Percentiles rank a stretch among this genome's conserved stretches.
Conservation (phyloP, 2,113 vertebrate genomes). For the Amia ocellicauda region DNA sequence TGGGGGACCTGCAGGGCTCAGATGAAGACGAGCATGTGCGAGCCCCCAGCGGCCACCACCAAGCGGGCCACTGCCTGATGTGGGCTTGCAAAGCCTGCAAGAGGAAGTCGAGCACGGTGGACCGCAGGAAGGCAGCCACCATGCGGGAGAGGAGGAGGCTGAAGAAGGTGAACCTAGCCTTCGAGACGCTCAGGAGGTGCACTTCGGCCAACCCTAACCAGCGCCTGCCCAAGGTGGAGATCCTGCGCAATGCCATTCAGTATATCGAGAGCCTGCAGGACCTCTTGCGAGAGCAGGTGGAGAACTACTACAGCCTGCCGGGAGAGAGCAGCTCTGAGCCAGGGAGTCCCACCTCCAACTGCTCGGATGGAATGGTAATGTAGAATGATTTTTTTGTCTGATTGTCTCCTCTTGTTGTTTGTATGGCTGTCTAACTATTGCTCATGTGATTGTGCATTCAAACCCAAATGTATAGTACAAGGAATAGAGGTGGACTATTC, state of each 20-base stretch:
- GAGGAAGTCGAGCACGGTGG: constrained; percentile 85
- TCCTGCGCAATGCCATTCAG: constrained; percentile 93
- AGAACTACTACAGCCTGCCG: constrained; percentile 80
- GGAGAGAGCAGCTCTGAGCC: constrained; percentile 84
- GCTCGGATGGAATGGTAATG: constrained; percentile 90
- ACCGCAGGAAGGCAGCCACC: constrained; percentile 88
- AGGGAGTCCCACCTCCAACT: constrained; percentile 84
- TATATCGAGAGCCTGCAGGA: constrained; percentile 96
- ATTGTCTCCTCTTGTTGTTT: too few relatives aligned
- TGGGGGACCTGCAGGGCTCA: constrained; percentile 63
- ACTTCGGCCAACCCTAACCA: constrained; percentile 91
- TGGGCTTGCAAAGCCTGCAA: constrained; percentile 99
- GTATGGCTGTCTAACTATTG: too few relatives aligned
- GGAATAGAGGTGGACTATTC: too few relatives aligned
- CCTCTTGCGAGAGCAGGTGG: constrained; percentile 86
- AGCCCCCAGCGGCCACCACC: constrained; percentile 81
- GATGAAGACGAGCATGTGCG: constrained; percentile 90
- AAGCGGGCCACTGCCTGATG: constrained; percentile 90
- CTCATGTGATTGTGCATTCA: too few relatives aligned
- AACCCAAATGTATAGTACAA: too few relatives aligned
- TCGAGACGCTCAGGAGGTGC: constrained; percentile 89
- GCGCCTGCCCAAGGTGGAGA: constrained; percentile 95
- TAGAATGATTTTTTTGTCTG: neutral
- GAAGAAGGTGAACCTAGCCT: constrained; percentile 96
- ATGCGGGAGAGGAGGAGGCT: constrained; percentile 93